Conservation (phyloP, 2,797 vertebrate genomes). For the Epinephelus coioides region DNA sequence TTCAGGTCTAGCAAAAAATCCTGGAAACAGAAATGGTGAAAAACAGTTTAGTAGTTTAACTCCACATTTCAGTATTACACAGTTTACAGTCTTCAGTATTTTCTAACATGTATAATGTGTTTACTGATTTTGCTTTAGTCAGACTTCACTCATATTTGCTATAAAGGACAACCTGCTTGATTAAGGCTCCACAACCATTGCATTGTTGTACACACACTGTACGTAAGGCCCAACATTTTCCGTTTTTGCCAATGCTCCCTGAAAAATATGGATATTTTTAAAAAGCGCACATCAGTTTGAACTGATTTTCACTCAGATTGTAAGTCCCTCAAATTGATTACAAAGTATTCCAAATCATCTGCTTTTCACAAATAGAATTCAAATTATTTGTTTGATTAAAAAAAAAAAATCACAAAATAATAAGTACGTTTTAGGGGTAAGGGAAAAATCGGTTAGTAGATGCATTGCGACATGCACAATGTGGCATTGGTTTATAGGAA, state of each 20-base stretch:
- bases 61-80: no score
- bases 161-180: neutral
- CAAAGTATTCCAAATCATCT: neutral
- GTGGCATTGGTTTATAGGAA: no score
- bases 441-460: no score
- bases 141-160: neutral
- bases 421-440: neutral
- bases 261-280: neutral
- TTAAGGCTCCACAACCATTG: neutral
- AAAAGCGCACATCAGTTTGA: neutral
- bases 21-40: no score
- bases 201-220: neutral
- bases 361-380: neutral
- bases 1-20: no score
- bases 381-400: neutral
- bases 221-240: neutral
- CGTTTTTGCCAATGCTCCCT: neutral
- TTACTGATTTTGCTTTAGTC: no score
- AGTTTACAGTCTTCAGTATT: no score
- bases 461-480: no score
- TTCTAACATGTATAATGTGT: no score
- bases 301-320: neutral
- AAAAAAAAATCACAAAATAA: neutral
- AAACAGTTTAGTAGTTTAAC: no score
- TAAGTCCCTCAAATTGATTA: neutral